Conservation (phyloP, 2,888 invertebrate genomes). For the Auanema freiburgensis region DNA sequence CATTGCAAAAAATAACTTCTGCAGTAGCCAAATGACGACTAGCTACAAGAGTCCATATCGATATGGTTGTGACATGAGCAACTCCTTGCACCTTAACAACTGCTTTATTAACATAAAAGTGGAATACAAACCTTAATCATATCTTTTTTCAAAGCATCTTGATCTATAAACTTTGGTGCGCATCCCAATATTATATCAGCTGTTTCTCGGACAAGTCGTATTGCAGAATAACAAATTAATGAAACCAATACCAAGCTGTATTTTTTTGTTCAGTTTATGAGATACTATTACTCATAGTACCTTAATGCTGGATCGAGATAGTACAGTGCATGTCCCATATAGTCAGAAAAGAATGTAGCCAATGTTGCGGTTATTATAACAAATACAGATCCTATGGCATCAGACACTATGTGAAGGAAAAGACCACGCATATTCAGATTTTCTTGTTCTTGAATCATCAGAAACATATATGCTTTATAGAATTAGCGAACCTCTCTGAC, state of each 20-base stretch:
- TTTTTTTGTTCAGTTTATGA: slow-evolving; percentile 65
- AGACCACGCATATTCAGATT: slow-evolving; percentile 99
- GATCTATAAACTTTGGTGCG: slow-evolving; percentile 93
- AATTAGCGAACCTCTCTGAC: slow-evolving; percentile 1
- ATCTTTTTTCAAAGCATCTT: slow-evolving; percentile 61
- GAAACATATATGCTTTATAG: too few species aligned
- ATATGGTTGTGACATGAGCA: slow-evolving; percentile 67
- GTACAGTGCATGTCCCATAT: slow-evolving; percentile 73
- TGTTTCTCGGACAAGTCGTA: slow-evolving; percentile 78
- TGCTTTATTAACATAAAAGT: neutral
- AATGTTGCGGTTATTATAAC: slow-evolving; percentile 82
- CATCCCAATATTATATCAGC: slow-evolving; percentile 92
- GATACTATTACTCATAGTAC: slow-evolving; percentile 45
- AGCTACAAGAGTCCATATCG: slow-evolving; percentile 68
- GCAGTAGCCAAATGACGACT: slow-evolving; percentile 44
- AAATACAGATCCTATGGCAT: slow-evolving; percentile 91
- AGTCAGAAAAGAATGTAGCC: slow-evolving; percentile 73
- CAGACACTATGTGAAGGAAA: slow-evolving; percentile 94
- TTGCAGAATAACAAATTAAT: slow-evolving; percentile 40
- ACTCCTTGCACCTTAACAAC: slow-evolving; percentile 66
- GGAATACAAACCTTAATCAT: slow-evolving; percentile 41
- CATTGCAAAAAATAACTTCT: slow-evolving; percentile 58
- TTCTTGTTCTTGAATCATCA: slow-evolving; percentile 70
- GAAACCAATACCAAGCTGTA: slow-evolving; percentile 64
- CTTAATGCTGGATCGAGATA: slow-evolving; percentile 90